Evolutionary conservation across 2,797 vertebrate species (phyloP).

Genomic region (Clarias pachynema): DNA sequence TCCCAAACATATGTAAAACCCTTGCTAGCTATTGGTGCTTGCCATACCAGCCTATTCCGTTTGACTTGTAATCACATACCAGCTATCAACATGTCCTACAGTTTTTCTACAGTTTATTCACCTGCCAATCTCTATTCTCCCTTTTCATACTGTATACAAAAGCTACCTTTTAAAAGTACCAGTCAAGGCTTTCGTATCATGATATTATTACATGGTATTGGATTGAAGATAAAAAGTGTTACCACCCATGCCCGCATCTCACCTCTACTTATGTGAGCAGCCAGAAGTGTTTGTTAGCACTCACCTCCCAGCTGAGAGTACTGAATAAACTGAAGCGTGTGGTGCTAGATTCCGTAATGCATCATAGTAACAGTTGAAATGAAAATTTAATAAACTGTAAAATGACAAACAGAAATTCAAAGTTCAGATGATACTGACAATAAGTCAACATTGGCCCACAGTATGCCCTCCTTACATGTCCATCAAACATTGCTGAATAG

Average conservation of each 20-base stretch:
- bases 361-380: not conserved
- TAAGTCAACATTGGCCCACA: too few species aligned
- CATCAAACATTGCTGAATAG: too few species aligned
- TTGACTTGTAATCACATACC: not conserved
- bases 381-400: not conserved
- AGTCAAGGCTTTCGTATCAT: not conserved
- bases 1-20: not conserved
- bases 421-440: too few species aligned
- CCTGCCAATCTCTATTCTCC: not conserved
- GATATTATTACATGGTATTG: not conserved
- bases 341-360: not conserved
- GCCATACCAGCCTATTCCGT: not conserved
- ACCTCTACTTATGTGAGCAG: not conserved
- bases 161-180: not conserved
- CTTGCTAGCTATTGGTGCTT: not conserved
- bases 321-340: not conserved
- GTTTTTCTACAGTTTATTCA: not conserved
- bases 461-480: too few species aligned
- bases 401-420: not conserved
- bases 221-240: not conserved
- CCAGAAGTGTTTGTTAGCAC: not conserved
- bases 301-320: not conserved
- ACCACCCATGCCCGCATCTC: not conserved
- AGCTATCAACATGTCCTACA: not conserved
- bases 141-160: not conserved